Conservation (phyloP, 2,113 vertebrate species). For the Pluvialis apricaria region DNA sequence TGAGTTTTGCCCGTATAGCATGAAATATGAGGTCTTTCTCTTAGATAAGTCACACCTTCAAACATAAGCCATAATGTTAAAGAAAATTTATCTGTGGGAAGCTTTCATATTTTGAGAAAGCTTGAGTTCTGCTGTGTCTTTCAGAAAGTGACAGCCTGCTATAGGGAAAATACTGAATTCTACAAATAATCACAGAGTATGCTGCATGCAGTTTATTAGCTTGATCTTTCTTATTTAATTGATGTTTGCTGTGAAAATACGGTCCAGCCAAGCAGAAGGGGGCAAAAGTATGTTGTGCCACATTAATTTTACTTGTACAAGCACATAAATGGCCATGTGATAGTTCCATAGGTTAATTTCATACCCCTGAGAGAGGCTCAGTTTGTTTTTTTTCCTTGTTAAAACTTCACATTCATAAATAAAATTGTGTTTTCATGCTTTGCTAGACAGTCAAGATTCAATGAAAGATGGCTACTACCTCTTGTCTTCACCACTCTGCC, state of each 20-base stretch:
- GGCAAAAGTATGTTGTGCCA: background rate
- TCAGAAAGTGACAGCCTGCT: background rate
- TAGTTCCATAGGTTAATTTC: slow-evolving; percentile 9
- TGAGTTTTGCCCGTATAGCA: background rate
- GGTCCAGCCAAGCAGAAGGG: background rate
- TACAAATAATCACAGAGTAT: background rate
- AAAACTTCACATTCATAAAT: slow-evolving; percentile 4
- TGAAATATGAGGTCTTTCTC: background rate
- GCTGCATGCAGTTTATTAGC: background rate
- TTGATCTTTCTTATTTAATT: slow-evolving; percentile 25
- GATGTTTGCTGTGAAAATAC: slow-evolving; percentile 26
- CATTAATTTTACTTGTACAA: slow-evolving; percentile 17
- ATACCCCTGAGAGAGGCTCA: background rate
- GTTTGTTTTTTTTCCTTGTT: background rate
- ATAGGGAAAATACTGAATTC: background rate
- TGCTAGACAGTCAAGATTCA: background rate
- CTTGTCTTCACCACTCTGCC: background rate
- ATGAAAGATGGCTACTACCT: background rate
- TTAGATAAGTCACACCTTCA: background rate
- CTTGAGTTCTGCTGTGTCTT: background rate
- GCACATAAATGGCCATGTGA: background rate
- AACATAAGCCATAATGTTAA: background rate
- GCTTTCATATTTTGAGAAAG: background rate
- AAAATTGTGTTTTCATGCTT: background rate
- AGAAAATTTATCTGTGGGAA: background rate